Evolutionary conservation across 2,888 invertebrate genomes (phyloP).

Genomic region (Ichneumoninae sp.): DNA sequence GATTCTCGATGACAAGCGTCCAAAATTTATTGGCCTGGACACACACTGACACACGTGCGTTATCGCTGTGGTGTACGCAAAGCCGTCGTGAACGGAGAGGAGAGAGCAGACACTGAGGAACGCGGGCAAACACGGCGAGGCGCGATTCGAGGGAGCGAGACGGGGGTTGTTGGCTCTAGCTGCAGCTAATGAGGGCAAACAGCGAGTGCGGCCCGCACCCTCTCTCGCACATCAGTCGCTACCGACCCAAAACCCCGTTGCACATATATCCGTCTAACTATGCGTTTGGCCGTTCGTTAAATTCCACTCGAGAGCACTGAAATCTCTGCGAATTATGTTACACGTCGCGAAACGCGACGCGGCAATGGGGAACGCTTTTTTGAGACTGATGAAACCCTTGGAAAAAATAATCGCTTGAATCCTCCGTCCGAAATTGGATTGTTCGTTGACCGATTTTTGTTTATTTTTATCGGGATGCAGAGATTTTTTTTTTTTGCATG

Average conservation of each 20-base stretch:
- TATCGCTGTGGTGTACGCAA: slow-evolving; percentile 5
- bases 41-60: slow-evolving; percentile 1
- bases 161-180: slow-evolving; percentile 71
- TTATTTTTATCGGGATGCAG: too few relatives aligned
- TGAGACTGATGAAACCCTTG: too few relatives aligned
- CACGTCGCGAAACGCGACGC: neutral
- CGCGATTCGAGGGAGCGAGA: slow-evolving; percentile 23
- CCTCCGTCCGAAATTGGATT: too few relatives aligned
- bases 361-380: too few relatives aligned
- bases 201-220: slow-evolving; percentile 70
- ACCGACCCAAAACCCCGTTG: slow-evolving; percentile 57
- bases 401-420: too few relatives aligned
- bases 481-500: too few relatives aligned
- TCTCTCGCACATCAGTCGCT: slow-evolving; percentile 45
- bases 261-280: slow-evolving; percentile 22
- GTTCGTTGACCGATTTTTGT: too few relatives aligned
- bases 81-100: neutral
- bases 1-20: slow-evolving; percentile 35
- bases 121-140: slow-evolving; percentile 29
- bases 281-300: slow-evolving; percentile 19
- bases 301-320: neutral
- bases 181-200: slow-evolving; percentile 77
- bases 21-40: slow-evolving; percentile 44
- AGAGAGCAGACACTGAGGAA: slow-evolving; percentile 31
- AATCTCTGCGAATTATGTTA: neutral